Conservation (phyloP, 1,140 invertebrate genomes). For the Nasonia vitripennis region DNA sequence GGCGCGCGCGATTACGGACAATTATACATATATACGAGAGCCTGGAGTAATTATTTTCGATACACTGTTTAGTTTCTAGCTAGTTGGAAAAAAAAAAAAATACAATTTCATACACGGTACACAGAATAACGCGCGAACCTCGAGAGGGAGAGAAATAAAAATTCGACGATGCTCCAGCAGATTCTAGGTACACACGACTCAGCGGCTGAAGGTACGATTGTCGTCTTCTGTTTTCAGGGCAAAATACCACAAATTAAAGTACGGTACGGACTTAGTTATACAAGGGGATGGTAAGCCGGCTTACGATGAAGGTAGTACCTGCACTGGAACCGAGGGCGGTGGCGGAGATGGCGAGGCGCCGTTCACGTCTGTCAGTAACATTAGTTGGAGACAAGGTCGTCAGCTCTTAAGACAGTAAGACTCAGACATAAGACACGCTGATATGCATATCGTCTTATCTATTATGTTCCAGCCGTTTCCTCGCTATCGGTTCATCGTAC, state of each 20-base stretch:
- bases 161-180: too few species aligned
- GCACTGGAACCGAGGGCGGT: conserved; percentile 76
- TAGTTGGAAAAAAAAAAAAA: too few species aligned
- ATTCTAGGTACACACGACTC: too few species aligned
- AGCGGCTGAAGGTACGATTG: background rate
- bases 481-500: background rate
- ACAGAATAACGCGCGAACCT: too few species aligned
- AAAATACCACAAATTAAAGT: conserved; percentile 97
- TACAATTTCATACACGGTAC: too few species aligned
- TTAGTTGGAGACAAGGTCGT: conserved; percentile 94
- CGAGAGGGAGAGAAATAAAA: too few species aligned
- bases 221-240: conserved; percentile 75
- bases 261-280: conserved; percentile 92
- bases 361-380: conserved; percentile 85
- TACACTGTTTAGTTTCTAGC: too few species aligned
- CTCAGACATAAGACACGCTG: background rate
- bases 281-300: conserved; percentile 89
- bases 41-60: too few species aligned
- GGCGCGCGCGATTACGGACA: too few species aligned
- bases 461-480: background rate
- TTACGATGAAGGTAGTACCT: conserved; percentile 79
- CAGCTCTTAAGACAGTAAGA: conserved; percentile 94
- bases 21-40: too few species aligned
- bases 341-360: conserved; percentile 82
- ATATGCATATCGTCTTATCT: too few species aligned